A percentile compares a stretch with the other conserved stretches of the same genome.
These are phyloP conservation scores for Drosophila oshimai DNA, from an alignment of 1,140 invertebrate species.

Conservation along the genomic window DNA sequence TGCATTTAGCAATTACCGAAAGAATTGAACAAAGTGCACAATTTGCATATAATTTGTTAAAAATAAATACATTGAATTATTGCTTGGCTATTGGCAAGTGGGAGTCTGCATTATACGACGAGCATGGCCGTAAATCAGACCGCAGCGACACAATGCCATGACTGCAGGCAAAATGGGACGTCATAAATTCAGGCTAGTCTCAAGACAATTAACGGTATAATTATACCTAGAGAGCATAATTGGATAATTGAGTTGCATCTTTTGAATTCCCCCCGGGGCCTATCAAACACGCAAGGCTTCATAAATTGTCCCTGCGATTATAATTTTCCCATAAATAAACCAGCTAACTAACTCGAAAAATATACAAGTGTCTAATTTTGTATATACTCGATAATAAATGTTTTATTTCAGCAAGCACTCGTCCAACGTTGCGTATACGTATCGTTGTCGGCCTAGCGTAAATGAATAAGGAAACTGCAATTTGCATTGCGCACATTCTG, in stretches of 20 bases:
- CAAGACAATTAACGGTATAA: constrained; percentile 57
- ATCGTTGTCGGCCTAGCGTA: constrained; percentile 33
- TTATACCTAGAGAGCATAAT: constrained; percentile 44
- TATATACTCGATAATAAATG: constrained; percentile 22
- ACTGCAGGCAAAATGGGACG: constrained; percentile 4
- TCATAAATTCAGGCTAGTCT: constrained; percentile 42
- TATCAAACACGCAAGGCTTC: constrained; percentile 19
- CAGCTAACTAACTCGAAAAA: constrained; percentile 13
- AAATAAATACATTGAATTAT: constrained; percentile 39
- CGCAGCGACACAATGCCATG: constrained; percentile 9
- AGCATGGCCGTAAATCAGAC: constrained; percentile 26
- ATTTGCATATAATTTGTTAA: constrained; percentile 43
- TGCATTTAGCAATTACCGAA: constrained; percentile 21
- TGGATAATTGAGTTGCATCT: constrained; percentile 48
- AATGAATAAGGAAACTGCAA: constrained; percentile 42
- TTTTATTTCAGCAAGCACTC: constrained; percentile 8
- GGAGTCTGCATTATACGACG: background rate
- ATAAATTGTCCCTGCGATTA: constrained; percentile 55
- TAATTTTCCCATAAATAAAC: constrained; percentile 12
- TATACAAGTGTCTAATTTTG: constrained; percentile 15
- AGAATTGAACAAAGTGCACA: constrained; percentile 27
- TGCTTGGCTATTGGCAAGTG: background rate
- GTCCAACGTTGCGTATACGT: constrained; percentile 53
- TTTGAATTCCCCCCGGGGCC: constrained; percentile 19
- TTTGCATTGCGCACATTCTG: constrained; percentile 50